Conservation (phyloP, 2,797 vertebrate genomes). For the Paedocypris micromegethes region DNA sequence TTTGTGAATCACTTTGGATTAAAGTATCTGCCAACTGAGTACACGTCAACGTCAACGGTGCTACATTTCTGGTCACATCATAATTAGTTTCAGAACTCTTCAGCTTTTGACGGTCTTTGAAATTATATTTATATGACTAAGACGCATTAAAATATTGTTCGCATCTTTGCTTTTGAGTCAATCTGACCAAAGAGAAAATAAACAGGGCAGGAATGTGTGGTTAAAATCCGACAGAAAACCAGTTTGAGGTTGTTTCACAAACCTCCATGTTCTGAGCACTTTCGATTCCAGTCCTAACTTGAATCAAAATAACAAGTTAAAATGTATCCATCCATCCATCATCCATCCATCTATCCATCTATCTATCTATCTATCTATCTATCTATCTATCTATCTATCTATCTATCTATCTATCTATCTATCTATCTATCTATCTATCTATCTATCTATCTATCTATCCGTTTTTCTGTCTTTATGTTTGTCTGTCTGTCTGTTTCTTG, state of each 20-base stretch:
- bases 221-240: constrained; percentile 23
- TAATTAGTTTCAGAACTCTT: constrained; percentile 31
- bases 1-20: too few species aligned
- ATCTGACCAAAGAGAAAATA: constrained; percentile 21
- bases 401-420: too few species aligned
- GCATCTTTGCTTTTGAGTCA: constrained; percentile 10
- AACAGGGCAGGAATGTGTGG: constrained; percentile 35
- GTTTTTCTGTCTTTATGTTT: too few species aligned
- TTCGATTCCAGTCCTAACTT: constrained; percentile 9
- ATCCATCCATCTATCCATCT: too few species aligned
- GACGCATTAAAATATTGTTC: constrained; percentile 5
- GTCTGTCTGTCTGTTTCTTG: too few species aligned
- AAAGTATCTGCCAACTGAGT: constrained; percentile 33
- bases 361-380: too few species aligned
- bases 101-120: constrained; percentile 14
- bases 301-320: constrained; percentile 23
- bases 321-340: too few species aligned
- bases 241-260: constrained; percentile 18
- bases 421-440: too few species aligned
- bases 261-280: constrained; percentile 8
- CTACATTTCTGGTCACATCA: constrained; percentile 40
- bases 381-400: too few species aligned
- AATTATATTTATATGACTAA: constrained; percentile 17
- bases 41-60: constrained; percentile 25
- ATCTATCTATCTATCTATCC: too few species aligned